A percentile compares a stretch with the other conserved stretches of the same genome.
Evolutionary conservation across 1,140 invertebrate species (phyloP).

Genomic region (Lerema accius): DNA sequence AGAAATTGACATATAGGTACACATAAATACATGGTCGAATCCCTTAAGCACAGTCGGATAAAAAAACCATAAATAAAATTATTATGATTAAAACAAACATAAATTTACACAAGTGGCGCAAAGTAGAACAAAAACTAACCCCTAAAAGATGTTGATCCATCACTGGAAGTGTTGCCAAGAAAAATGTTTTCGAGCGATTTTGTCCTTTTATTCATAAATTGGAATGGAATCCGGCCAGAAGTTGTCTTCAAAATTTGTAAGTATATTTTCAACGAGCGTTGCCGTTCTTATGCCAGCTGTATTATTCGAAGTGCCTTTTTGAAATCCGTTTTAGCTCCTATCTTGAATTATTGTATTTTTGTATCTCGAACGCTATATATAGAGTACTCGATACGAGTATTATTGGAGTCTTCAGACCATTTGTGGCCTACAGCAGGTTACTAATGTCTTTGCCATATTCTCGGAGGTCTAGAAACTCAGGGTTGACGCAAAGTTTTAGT

Average conservation of each 20-base stretch:
- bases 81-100: background rate
- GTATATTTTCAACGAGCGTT: slow-evolving; percentile 18
- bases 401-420: too few relatives aligned
- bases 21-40: too few relatives aligned
- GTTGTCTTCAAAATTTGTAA: slow-evolving; percentile 8
- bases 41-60: too few relatives aligned
- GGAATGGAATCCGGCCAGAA: slow-evolving; percentile 28
- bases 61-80: background rate
- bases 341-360: background rate
- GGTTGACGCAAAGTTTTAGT: too few relatives aligned
- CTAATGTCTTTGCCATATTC: too few relatives aligned
- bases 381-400: too few relatives aligned
- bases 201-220: slow-evolving; percentile 27
- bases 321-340: background rate
- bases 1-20: too few relatives aligned
- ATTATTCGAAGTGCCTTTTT: slow-evolving; percentile 3
- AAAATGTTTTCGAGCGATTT: slow-evolving; percentile 13
- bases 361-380: too few relatives aligned
- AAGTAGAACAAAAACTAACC: background rate
- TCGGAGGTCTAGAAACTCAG: too few relatives aligned
- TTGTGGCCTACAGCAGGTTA: too few relatives aligned
- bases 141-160: background rate
- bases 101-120: background rate
- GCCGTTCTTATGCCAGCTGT: slow-evolving; percentile 9
- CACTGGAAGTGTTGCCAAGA: slow-evolving; percentile 21